Evolutionary conservation across 2,888 invertebrate genomes (phyloP).

Genomic region (Cacoxenus indagator): DNA sequence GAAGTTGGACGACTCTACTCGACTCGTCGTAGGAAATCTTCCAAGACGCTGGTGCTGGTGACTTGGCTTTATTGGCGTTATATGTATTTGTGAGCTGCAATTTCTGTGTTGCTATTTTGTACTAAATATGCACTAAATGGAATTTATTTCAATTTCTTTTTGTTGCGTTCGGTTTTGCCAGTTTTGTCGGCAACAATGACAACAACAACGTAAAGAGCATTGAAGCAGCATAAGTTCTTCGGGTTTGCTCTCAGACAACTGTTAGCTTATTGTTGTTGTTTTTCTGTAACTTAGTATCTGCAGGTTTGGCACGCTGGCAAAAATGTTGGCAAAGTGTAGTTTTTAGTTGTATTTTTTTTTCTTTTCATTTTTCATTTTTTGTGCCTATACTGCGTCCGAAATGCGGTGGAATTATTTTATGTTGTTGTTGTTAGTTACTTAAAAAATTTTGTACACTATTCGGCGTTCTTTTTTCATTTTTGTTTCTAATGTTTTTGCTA

Average conservation of each 20-base stretch:
- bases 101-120: conserved; percentile 35
- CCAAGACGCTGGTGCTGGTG: neutral
- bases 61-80: neutral
- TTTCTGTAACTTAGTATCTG: neutral
- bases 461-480: neutral
- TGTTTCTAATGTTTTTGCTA: neutral
- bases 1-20: neutral
- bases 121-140: conserved; percentile 59
- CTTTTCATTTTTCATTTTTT: neutral
- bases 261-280: neutral
- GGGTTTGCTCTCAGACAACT: neutral
- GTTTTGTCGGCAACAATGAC: neutral
- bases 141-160: conserved; percentile 43
- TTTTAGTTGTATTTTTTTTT: conserved; percentile 3
- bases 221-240: conserved; percentile 15
- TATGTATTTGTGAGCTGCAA: neutral
- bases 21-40: neutral
- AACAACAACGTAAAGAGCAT: neutral
- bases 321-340: conserved; percentile 9
- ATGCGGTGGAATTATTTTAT: conserved; percentile 25
- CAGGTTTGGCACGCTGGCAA: neutral
- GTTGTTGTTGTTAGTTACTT: conserved; percentile 9
- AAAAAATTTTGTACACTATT: conserved; percentile 1
- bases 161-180: neutral
- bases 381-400: conserved; percentile 11